Evolutionary conservation across 2,113 vertebrate species (phyloP).

Genomic region (Lepidothrix coronata): DNA sequence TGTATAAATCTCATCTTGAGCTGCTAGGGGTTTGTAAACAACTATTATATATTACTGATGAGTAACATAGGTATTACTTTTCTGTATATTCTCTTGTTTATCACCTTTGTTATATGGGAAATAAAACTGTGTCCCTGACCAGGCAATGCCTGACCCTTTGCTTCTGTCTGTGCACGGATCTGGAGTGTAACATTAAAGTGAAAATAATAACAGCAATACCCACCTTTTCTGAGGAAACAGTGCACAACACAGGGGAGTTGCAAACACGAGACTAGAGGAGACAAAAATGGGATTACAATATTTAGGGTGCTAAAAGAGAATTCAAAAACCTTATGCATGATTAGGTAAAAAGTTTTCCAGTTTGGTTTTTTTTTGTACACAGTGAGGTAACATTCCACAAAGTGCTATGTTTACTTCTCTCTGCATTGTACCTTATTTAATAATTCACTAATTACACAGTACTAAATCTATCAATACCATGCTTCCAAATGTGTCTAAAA

Average conservation of each 20-base stretch:
- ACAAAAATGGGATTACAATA: constrained; percentile 11
- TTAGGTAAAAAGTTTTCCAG: not conserved
- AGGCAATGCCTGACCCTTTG: not conserved
- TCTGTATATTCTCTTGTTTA: not conserved
- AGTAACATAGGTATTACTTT: not conserved
- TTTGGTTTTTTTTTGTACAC: not conserved
- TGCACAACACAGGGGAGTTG: constrained; percentile 95
- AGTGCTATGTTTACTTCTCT: not conserved
- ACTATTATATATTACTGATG: not conserved
- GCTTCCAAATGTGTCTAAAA: not conserved
- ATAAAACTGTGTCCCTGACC: not conserved
- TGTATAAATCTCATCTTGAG: not conserved
- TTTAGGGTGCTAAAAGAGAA: not conserved
- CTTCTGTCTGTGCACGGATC: not conserved
- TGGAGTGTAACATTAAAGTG: not conserved
- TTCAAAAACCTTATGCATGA: not conserved
- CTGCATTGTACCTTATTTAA: not conserved
- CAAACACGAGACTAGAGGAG: constrained; percentile 89
- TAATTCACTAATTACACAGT: not conserved
- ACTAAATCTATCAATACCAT: not conserved
- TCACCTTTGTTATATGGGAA: not conserved
- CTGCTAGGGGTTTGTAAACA: not conserved
- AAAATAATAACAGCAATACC: not conserved
- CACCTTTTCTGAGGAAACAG: constrained; percentile 98
- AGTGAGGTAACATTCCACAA: not conserved